These are phyloP conservation scores for Drosophila pegasa DNA, from an alignment of 2,888 invertebrate genomes.

Conservation along the genomic window DNA sequence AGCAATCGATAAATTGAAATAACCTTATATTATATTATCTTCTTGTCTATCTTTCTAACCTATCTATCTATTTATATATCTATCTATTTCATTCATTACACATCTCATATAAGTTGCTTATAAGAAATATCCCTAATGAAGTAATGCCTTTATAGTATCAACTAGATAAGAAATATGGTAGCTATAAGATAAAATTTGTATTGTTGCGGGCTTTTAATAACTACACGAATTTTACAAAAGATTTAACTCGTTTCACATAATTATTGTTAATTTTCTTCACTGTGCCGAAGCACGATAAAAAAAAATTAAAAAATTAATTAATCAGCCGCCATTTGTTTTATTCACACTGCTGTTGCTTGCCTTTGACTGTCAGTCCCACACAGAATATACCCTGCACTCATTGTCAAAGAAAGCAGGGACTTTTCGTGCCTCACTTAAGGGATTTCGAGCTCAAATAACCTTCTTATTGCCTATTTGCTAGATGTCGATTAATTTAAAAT, in stretches of 20 bases:
- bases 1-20: no score
- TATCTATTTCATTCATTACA: no score
- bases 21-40: no score
- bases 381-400: neutral
- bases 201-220: neutral
- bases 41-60: no score
- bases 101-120: no score
- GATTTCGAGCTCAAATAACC: neutral
- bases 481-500: neutral
- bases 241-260: neutral
- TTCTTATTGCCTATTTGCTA: neutral
- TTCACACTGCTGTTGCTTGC: conserved; percentile 19
- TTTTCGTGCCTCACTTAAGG: neutral
- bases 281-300: no score
- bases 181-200: neutral
- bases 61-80: no score
- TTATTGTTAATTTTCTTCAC: conserved; percentile 5
- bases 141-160: neutral
- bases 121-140: neutral
- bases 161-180: neutral
- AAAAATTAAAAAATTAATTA: conserved; percentile 28
- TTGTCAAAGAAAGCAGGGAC: no score
- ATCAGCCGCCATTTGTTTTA: conserved; percentile 64
- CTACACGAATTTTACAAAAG: neutral
- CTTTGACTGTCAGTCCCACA: conserved; percentile 27